Base-by-base conservation (phyloP, 2,113 vertebrate genomes). In the Cyprichromis sp. region DNA sequence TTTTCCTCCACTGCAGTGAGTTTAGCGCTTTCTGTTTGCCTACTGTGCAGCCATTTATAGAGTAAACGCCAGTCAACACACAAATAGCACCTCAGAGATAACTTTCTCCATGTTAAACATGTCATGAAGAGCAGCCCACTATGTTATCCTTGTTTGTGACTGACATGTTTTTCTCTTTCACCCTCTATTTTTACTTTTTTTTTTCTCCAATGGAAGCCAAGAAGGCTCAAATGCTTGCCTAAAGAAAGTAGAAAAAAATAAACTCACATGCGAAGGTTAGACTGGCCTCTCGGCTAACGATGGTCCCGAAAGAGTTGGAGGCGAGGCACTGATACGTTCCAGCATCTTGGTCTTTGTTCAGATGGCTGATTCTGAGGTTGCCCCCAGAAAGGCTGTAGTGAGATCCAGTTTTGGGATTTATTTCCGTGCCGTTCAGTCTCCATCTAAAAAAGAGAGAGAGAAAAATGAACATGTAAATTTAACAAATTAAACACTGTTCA, bases 181-280 rank as follows among this genome's bases (percentile, higher is more conserved):
- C 63, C 55, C 24, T 83, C 9, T 40, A 31, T 42, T 83, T 83
- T 68, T 81, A 73, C 3, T 26, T 83, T 55, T 68, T 79, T 80
- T 59, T 78, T 59, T 16, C 68, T 52, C 36, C 21, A 59, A 40
- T 34, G 3, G 38, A 38, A 34, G 50, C 42, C 66, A 63, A 82
- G 79, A 90, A 73, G 29, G 47, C 26, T 80, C 34, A 38, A 71
- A 81, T 29, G 42, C 87, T 84, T 19, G 13, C 61, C 78, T 24
- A 10, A 31, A 88, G 13, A 90, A 61, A 91, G 31, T 31, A 47
- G 78, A 1, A 57, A 5, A 66, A 54, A 38, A 82, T 36, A 52
- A 90, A 98, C 98, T 99, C 93, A 99, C 98, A 99, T 57, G 98
- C 98, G 94, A 99, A 99, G 90, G 97, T 98, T 84, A 99, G 97